Percentiles rank a stretch among this genome's conserved stretches.
Conservation (phyloP, 1,140 invertebrate genomes). For the Parapsyche elsis region DNA sequence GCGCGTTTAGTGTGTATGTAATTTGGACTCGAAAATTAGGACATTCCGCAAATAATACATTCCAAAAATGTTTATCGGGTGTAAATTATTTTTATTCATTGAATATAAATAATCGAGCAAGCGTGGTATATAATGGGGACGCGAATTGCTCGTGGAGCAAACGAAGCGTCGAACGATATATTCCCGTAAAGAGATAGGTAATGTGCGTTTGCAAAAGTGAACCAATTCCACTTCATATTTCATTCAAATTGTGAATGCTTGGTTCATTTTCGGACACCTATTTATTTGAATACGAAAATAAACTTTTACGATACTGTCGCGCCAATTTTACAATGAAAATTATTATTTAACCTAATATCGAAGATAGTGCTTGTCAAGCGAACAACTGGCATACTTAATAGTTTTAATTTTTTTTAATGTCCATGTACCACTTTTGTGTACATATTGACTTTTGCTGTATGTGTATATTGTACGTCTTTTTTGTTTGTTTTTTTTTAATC, state of each 20-base stretch:
- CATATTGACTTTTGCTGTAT: neutral
- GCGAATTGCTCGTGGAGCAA: neutral
- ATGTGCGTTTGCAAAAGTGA: neutral
- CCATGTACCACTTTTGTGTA: no score
- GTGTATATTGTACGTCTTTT: no score
- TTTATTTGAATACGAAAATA: no score
- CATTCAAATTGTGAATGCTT: no score
- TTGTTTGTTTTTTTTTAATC: neutral
- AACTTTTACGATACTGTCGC: no score
- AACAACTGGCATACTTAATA: neutral
- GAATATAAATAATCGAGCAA: neutral
- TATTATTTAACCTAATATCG: slow-evolving; percentile 14
- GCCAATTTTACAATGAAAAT: neutral
- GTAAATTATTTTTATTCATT: neutral
- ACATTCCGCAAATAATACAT: neutral
- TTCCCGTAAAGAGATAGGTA: neutral
- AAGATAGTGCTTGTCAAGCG: neutral
- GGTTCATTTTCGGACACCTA: no score
- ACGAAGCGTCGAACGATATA: neutral
- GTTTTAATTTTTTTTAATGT: neutral
- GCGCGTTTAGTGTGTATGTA: neutral
- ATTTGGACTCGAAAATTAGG: neutral
- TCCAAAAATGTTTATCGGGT: neutral
- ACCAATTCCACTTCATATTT: no score
- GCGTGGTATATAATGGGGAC: neutral